Evolutionary conservation across 2,113 vertebrate genomes (phyloP).

Genomic region (Pachyramphus minor): DNA sequence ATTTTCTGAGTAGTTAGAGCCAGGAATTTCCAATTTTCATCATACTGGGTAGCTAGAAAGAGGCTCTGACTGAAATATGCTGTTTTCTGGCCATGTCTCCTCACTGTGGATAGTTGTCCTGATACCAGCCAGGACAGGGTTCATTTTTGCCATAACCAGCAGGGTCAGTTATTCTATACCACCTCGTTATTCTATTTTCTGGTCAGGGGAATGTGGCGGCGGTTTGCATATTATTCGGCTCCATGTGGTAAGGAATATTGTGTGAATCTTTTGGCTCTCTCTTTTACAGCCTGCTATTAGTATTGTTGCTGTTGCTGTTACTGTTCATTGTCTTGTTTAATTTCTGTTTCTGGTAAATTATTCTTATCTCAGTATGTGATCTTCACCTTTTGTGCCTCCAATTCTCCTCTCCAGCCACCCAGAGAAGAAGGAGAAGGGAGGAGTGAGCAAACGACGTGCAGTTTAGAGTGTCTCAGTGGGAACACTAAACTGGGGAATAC

Average conservation of each 20-base stretch:
- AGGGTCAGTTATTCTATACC: neutral
- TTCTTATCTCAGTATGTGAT: neutral
- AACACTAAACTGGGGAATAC: neutral
- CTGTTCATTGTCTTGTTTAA: neutral
- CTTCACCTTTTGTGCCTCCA: neutral
- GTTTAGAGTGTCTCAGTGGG: neutral
- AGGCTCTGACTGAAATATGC: neutral
- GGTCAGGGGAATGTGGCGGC: neutral
- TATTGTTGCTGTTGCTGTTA: too few relatives aligned
- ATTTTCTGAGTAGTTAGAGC: neutral
- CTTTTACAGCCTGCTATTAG: neutral
- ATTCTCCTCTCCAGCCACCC: neutral
- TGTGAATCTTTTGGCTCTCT: neutral
- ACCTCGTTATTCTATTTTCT: neutral
- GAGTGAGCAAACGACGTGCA: neutral
- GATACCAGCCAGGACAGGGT: neutral
- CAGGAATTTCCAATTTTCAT: neutral
- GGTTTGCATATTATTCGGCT: neutral
- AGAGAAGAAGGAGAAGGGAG: neutral
- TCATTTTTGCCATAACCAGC: neutral
- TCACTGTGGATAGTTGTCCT: neutral
- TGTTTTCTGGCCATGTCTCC: rapidly evolving
- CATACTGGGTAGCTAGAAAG: neutral
- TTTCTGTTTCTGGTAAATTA: neutral
- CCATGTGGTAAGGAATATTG: neutral